phyloP scores from a whole-genome alignment of 1,140 invertebrate species.

The Apis cerana region DNA sequence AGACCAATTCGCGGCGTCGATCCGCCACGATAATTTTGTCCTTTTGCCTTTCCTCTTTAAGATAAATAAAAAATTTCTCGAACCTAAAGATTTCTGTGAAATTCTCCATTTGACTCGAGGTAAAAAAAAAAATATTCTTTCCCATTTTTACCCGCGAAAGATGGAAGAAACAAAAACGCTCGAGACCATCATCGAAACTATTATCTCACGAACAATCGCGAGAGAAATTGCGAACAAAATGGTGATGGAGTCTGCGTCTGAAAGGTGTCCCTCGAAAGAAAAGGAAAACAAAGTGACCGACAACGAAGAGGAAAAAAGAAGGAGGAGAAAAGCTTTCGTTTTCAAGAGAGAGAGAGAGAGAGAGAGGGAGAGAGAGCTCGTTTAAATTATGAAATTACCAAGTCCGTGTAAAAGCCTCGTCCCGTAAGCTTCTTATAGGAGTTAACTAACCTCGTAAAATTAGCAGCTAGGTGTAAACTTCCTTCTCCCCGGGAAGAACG shows the following conservation, averaged over 20 bases:
- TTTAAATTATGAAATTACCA: slow-evolving; percentile 69
- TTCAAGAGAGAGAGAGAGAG: no score
- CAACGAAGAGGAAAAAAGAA: background rate
- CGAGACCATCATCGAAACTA: no score
- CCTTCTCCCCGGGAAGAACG: slow-evolving; percentile 29
- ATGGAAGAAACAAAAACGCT: slow-evolving; percentile 22
- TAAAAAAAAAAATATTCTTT: no score
- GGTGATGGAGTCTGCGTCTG: background rate
- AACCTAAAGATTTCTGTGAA: no score
- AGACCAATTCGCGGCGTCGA: slow-evolving; percentile 2
- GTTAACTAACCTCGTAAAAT: slow-evolving; percentile 72
- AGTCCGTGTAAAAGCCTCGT: slow-evolving; percentile 52
- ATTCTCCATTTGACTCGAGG: no score
- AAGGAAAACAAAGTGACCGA: background rate
- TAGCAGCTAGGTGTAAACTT: slow-evolving; percentile 68
- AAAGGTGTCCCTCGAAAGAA: background rate
- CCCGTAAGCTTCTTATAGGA: slow-evolving; percentile 66
- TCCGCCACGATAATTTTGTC: background rate
- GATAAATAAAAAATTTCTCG: no score
- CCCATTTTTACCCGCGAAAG: no score
- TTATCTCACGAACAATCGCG: background rate
- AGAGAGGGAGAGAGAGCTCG: slow-evolving; percentile 28
- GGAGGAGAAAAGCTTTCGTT: background rate
- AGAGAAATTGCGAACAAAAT: background rate
- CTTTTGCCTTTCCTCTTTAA: no score